Evolutionary conservation across 2,113 vertebrate genomes (phyloP).

Genomic region (Festucalex cinctus): DNA sequence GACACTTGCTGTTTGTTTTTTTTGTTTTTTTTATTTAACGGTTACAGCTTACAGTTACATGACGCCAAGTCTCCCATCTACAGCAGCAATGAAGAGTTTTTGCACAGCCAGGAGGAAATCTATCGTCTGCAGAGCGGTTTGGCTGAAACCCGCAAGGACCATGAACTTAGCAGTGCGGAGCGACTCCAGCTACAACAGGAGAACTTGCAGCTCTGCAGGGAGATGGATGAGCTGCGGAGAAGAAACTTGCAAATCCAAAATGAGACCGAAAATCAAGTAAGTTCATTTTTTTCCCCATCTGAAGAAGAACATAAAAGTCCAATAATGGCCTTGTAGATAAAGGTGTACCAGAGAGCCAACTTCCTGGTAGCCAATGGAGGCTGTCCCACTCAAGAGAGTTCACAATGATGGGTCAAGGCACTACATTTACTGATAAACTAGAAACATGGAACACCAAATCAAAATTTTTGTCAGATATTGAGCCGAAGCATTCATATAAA

Average conservation of each 20-base stretch:
- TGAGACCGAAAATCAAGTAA: conserved; percentile 85
- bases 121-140: conserved; percentile 79
- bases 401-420: too few relatives aligned
- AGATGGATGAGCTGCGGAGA: conserved; percentile 81
- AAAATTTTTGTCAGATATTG: too few relatives aligned
- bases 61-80: background rate
- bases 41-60: background rate
- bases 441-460: too few relatives aligned
- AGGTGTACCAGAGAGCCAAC: too few relatives aligned
- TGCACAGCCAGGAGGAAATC: conserved; percentile 80
- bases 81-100: conserved; percentile 85
- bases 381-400: too few relatives aligned
- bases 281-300: background rate
- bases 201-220: conserved; percentile 80
- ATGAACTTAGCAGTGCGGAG: conserved; percentile 80
- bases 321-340: too few relatives aligned
- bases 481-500: too few relatives aligned
- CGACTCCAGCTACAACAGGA: conserved; percentile 86
- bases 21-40: background rate
- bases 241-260: conserved; percentile 73
- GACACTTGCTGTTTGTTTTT: background rate
- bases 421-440: too few relatives aligned
- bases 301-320: too few relatives aligned
- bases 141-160: conserved; percentile 79
- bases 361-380: too few relatives aligned